A percentile compares a stretch with the other conserved stretches of the same genome.
Evolutionary conservation across 92 coral and sea anemone species (phyloP).

Genomic region (Phenganax subtilis): DNA sequence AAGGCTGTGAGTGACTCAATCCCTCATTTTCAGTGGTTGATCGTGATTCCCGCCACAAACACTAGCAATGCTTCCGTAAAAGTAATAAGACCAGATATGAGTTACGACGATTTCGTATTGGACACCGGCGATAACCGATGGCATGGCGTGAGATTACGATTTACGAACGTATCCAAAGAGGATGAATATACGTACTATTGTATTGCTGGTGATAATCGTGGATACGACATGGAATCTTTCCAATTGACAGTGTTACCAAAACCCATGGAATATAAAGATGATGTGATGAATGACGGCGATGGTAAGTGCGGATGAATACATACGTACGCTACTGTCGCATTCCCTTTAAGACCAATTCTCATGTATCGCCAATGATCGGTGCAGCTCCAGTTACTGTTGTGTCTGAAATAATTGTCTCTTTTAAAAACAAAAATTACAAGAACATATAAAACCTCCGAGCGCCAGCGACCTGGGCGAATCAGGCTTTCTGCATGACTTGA

Average conservation of each 20-base stretch:
- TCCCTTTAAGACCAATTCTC: too few species aligned
- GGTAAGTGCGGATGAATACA: too few species aligned
- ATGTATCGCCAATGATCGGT: too few species aligned
- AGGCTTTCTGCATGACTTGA: too few species aligned
- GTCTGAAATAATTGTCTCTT: too few species aligned
- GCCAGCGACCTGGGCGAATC: too few species aligned
- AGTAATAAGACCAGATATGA: slow-evolving; percentile 10
- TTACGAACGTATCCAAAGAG: slow-evolving; percentile 63
- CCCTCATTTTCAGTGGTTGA: slow-evolving; percentile 96
- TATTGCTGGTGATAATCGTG: slow-evolving; percentile 86
- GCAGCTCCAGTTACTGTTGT: too few species aligned
- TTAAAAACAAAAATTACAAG: too few species aligned
- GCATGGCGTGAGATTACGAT: slow-evolving; percentile 71
- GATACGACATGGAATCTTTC: slow-evolving; percentile 41
- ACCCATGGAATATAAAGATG: not conserved
- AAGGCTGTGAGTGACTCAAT: slow-evolving; percentile 72
- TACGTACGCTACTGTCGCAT: too few species aligned
- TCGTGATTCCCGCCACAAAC: not conserved
- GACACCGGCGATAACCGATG: not conserved
- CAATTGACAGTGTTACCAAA: slow-evolving; percentile 6
- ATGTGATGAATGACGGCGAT: too few species aligned
- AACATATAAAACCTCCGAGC: too few species aligned
- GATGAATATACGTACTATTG: slow-evolving; percentile 77
- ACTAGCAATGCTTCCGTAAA: not conserved
- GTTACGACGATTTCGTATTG: not conserved